Conservation (phyloP, 1,140 invertebrate species). For the Elysia chlorotica region DNA sequence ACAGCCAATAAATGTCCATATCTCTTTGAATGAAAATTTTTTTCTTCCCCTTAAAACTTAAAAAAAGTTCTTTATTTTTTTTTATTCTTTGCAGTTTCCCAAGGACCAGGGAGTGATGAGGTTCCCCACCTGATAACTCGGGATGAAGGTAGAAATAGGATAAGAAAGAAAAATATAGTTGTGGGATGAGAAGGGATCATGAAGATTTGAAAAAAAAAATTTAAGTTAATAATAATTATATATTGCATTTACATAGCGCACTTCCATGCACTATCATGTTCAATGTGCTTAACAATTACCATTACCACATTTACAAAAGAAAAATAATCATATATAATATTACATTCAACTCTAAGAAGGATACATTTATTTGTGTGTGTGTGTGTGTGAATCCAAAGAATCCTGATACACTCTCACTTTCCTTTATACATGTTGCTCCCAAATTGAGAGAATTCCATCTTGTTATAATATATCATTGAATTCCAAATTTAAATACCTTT, state of each 20-base stretch:
- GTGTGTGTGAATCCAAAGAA: too few species aligned
- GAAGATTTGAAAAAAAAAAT: background rate
- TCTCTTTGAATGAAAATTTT: background rate
- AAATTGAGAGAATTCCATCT: too few species aligned
- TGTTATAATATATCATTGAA: too few species aligned
- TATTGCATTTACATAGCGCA: background rate
- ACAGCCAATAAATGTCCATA: background rate
- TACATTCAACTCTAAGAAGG: too few species aligned
- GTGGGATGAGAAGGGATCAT: background rate
- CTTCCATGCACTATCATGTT: background rate
- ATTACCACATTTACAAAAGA: too few species aligned
- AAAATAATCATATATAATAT: too few species aligned
- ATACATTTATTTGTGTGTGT: too few species aligned
- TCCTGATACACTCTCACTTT: too few species aligned
- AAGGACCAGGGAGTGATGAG: conserved; percentile 30
- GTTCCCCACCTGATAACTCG: conserved; percentile 26
- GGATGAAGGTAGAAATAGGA: conserved; percentile 36
- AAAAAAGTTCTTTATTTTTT: background rate
- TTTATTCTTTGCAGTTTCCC: conserved; percentile 31
- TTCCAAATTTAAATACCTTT: too few species aligned
- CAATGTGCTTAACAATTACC: background rate
- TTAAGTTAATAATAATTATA: background rate
- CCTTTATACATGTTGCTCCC: too few species aligned
- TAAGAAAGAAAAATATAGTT: background rate
- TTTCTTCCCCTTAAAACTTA: background rate